Evolutionary conservation across 1,140 invertebrate genomes (phyloP).

Genomic region (Mylabris phalerata): DNA sequence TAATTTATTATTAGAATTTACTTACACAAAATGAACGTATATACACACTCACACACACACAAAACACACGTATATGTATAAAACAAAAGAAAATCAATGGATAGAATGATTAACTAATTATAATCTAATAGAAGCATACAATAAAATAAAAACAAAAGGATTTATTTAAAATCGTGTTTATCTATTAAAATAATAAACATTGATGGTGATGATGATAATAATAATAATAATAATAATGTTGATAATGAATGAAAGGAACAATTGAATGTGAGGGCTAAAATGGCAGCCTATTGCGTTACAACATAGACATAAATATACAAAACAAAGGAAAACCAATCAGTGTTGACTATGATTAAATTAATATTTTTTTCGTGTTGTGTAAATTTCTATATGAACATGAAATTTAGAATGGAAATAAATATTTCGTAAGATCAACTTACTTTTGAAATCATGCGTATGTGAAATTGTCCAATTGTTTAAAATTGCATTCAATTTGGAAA

Average conservation of each 20-base stretch:
- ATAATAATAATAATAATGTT: neutral
- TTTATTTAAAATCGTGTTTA: neutral
- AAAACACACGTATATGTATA: neutral
- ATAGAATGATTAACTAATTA: neutral
- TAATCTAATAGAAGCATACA: neutral
- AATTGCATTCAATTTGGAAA: too few species aligned
- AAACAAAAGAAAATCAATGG: neutral
- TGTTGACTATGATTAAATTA: neutral
- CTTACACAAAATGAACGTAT: too few species aligned
- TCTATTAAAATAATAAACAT: neutral
- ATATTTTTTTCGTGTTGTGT: neutral
- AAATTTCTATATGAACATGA: neutral
- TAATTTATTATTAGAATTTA: too few species aligned
- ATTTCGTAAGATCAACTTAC: slow-evolving; percentile 14
- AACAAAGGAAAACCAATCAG: neutral
- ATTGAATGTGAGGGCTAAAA: slow-evolving; percentile 12
- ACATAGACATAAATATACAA: slow-evolving; percentile 16
- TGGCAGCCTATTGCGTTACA: slow-evolving; percentile 17
- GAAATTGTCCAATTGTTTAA: neutral
- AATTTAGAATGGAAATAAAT: neutral
- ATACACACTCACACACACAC: too few species aligned
- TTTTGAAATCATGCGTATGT: slow-evolving; percentile 23
- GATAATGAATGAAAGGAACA: neutral
- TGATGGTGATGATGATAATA: neutral
- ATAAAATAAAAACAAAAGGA: neutral